Evolutionary conservation across 2,113 vertebrate species (phyloP).

Genomic region (Tyrannus savana): DNA sequence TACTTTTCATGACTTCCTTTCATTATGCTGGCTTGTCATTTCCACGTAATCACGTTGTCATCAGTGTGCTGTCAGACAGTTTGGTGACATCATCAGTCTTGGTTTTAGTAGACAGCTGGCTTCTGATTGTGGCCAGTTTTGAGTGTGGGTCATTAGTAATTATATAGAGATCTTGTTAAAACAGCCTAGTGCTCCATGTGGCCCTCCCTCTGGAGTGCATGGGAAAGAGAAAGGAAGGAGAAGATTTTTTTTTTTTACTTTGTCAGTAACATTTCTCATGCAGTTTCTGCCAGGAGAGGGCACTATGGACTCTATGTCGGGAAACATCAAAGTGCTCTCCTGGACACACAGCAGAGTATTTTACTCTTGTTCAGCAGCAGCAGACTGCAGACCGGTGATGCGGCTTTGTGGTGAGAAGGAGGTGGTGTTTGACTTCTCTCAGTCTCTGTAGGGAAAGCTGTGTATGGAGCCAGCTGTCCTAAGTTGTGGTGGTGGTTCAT

Average conservation of each 20-base stretch:
- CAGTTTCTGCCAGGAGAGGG: slow-evolving; percentile 34
- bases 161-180: background rate
- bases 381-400: background rate
- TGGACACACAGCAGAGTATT: background rate
- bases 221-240: background rate
- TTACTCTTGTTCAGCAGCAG: background rate
- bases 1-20: background rate
- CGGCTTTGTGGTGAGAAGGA: background rate
- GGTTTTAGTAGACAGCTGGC: background rate
- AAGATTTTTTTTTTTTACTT: background rate
- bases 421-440: background rate
- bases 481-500: background rate
- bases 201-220: background rate
- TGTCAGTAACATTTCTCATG: background rate
- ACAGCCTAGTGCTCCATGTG: background rate
- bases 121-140: background rate
- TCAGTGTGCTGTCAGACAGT: background rate
- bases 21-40: background rate
- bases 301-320: background rate
- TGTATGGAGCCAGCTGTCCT: background rate
- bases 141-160: background rate
- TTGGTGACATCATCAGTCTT: background rate
- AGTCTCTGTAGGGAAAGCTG: background rate
- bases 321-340: background rate
- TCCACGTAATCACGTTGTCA: background rate